These are phyloP conservation scores for Sterna hirundo DNA, from an alignment of 2,113 vertebrate species.

Conservation along the genomic window DNA sequence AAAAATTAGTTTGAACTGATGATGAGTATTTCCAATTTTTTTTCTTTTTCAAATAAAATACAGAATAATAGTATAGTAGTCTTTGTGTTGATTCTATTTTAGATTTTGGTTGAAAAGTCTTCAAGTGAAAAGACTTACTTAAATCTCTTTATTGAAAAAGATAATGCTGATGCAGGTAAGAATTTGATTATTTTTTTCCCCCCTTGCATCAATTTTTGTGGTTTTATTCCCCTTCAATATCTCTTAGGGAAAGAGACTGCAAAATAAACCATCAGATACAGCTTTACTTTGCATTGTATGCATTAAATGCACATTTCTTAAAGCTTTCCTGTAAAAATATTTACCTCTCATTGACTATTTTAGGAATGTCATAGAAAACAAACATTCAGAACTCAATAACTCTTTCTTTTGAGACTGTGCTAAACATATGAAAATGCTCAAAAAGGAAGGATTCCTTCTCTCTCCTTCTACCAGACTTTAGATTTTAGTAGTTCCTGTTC, in stretches of 20 bases:
- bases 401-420: background rate
- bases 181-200: background rate
- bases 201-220: background rate
- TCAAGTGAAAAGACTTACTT: slow-evolving; percentile 77
- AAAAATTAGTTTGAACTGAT: background rate
- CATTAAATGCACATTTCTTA: background rate
- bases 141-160: slow-evolving; percentile 82
- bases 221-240: background rate
- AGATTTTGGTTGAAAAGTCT: slow-evolving; percentile 80
- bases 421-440: background rate
- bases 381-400: background rate
- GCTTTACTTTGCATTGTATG: background rate
- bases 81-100: slow-evolving; percentile 2
- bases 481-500: background rate
- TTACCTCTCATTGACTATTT: background rate
- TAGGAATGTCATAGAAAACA: background rate
- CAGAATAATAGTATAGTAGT: background rate
- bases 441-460: background rate
- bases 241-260: background rate
- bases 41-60: background rate
- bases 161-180: slow-evolving; percentile 77
- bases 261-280: background rate
- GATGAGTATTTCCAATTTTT: background rate
- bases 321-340: background rate
- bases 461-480: background rate